Percentiles rank a stretch among this genome's conserved stretches.
Conservation (phyloP, 2,888 invertebrate genomes). For the Deroplatys truncata region DNA sequence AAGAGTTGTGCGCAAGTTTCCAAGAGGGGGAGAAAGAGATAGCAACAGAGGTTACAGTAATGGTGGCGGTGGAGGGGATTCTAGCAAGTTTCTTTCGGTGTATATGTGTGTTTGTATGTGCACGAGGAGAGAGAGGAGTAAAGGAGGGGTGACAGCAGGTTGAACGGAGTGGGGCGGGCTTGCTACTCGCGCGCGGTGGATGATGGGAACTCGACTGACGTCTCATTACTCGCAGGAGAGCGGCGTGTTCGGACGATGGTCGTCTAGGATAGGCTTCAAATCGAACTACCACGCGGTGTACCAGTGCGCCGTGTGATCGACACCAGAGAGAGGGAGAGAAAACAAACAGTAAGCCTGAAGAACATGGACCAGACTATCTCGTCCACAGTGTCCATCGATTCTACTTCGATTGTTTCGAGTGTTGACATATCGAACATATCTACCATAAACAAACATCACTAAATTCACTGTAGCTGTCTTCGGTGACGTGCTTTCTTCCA, state of each 20-base stretch:
- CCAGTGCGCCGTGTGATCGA: background rate
- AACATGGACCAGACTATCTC: background rate
- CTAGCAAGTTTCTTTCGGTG: slow-evolving; percentile 14
- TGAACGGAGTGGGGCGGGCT: background rate
- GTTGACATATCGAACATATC: background rate
- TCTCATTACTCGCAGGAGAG: slow-evolving; percentile 25
- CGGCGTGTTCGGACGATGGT: slow-evolving; percentile 6
- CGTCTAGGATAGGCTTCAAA: slow-evolving; percentile 1
- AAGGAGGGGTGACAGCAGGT: background rate
- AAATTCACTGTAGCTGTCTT: background rate
- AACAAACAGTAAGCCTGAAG: background rate
- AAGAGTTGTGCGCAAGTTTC: slow-evolving; percentile 41
- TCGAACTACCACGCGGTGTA: background rate
- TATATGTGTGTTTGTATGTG: background rate
- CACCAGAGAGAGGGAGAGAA: background rate
- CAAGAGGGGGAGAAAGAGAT: slow-evolving; percentile 24
- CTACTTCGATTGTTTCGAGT: background rate
- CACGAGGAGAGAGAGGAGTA: background rate
- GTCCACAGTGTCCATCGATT: background rate
- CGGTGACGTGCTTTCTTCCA: background rate
- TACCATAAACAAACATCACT: background rate
- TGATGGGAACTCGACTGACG: slow-evolving; percentile 35
- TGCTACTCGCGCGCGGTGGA: slow-evolving; percentile 29
- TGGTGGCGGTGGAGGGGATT: slow-evolving; percentile 35
- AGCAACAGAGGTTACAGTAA: slow-evolving; percentile 33